These are phyloP conservation scores for Anticlea derivata DNA, from an alignment of 2,888 invertebrate species.

Conservation along the genomic window DNA sequence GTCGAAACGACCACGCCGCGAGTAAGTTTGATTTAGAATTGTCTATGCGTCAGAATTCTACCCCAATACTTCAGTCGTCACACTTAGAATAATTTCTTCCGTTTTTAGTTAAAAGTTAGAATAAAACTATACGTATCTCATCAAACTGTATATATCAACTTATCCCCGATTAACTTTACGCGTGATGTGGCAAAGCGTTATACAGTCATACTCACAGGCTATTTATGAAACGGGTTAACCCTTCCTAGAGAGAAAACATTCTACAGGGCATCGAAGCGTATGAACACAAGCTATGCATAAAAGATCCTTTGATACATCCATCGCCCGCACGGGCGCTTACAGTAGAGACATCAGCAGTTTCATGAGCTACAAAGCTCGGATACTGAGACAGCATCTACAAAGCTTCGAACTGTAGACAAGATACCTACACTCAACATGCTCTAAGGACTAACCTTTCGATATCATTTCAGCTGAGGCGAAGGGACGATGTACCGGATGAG, in stretches of 20 bases:
- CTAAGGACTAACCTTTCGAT: conserved; percentile 11
- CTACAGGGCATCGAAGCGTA: neutral
- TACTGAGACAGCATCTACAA: neutral
- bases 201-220: conserved; percentile 19
- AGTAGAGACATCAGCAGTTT: too few relatives aligned
- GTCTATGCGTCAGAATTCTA: too few relatives aligned
- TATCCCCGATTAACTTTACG: conserved; percentile 9
- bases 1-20: conserved; percentile 52
- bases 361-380: too few relatives aligned
- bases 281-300: neutral
- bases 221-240: conserved; percentile 31
- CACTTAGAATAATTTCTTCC: too few relatives aligned
- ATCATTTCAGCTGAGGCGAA: conserved; percentile 56
- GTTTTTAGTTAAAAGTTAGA: too few relatives aligned
- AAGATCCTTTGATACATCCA: too few relatives aligned
- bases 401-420: neutral
- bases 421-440: too few relatives aligned
- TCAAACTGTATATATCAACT: conserved; percentile 7
- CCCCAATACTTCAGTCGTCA: too few relatives aligned
- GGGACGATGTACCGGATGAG: conserved; percentile 53
- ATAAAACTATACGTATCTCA: neutral
- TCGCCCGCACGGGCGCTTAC: too few relatives aligned
- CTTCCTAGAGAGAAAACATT: conserved; percentile 14
- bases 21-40: conserved; percentile 43
- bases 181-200: conserved; percentile 19